Evolutionary conservation across 2,888 invertebrate species (phyloP), one percentile per base, ranked within the genome.

Genomic region (Digitonthophagus gazella): DNA sequence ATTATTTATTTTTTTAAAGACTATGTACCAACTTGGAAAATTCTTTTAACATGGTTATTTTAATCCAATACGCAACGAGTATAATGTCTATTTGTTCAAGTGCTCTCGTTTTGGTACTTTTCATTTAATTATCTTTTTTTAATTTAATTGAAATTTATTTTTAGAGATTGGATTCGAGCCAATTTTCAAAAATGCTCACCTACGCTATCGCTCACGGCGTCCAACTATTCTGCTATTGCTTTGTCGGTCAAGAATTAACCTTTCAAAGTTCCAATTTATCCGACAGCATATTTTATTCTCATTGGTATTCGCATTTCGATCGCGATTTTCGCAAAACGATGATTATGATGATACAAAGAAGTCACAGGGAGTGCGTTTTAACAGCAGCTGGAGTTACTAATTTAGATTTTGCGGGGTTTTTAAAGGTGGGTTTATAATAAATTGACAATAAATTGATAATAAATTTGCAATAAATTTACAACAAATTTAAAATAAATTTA

Each of bases 31-130:
- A 75, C 22, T 67, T 74, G 64, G 69, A 74, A 66, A 56, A 71
- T 72, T 61, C 73, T 66, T 67, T 69, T 69, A n/a, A 44, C 66
- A 55, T 72, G 70, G 28, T 68, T 58, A 56, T 74, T 64, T 58
- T 70, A 16, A 68, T 74, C 6, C 75, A 74, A 65, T 72, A 74
- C 28, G 65, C 71, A 3, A 71, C 71, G 5, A 73, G 74, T 58
- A 67, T 70, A 5, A 68, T 64, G 8, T 73, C 73, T 2, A 75
- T 74, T 44, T 75, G 75, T 58, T 71, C 73, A 1, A 71, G 72
- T 0, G 67, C 68, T 58, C 72, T 75, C 44, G 63, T 68, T 4
- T 28, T 70, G 68, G 70, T 70, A 68, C 65, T 15, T 18, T 11
- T 58, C 1, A 5, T n/a, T 14, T 11, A 2, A 3, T 61, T 61